Percentiles rank a stretch among this genome's conserved stretches.
These are phyloP conservation scores for Cactoblastis cactorum DNA, from an alignment of 2,888 invertebrate species.

Conservation along the genomic window DNA sequence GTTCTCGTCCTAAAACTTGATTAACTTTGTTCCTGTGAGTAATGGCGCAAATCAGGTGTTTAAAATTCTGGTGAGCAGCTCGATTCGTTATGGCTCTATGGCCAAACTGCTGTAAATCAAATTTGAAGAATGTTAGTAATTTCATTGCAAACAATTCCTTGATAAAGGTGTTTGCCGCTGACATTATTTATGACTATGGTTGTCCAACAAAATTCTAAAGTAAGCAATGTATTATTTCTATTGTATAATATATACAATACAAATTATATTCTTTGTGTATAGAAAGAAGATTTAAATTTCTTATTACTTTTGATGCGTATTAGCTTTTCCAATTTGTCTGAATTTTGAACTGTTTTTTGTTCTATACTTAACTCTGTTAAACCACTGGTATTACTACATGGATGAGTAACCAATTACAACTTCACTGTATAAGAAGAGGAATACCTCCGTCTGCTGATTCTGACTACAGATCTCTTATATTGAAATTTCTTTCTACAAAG, in stretches of 20 bases:
- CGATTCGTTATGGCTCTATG: constrained; percentile 12
- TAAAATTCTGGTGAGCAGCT: constrained; percentile 13
- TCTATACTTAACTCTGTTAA: too few species aligned
- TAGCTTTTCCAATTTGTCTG: too few species aligned
- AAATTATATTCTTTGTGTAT: too few species aligned
- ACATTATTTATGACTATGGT: background rate
- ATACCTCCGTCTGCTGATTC: too few species aligned
- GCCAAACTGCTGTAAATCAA: constrained; percentile 16
- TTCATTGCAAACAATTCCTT: constrained; percentile 27
- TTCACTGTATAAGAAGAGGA: too few species aligned
- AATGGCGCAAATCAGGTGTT: constrained; percentile 12
- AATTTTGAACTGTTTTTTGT: too few species aligned
- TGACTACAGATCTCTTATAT: too few species aligned
- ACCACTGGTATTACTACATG: too few species aligned
- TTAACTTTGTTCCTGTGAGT: constrained; percentile 13
- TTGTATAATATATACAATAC: background rate
- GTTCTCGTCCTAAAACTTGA: constrained; percentile 9
- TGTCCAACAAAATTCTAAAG: background rate
- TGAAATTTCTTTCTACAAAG: too few species aligned
- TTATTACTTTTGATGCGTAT: too few species aligned
- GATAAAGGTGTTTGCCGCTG: constrained; percentile 1
- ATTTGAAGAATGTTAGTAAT: constrained; percentile 30
- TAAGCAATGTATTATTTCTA: background rate
- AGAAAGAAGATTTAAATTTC: too few species aligned
- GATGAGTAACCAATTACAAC: too few species aligned